Base-by-base conservation (phyloP, 2,797 vertebrate species). In the Cirrhinus molitorella region DNA sequence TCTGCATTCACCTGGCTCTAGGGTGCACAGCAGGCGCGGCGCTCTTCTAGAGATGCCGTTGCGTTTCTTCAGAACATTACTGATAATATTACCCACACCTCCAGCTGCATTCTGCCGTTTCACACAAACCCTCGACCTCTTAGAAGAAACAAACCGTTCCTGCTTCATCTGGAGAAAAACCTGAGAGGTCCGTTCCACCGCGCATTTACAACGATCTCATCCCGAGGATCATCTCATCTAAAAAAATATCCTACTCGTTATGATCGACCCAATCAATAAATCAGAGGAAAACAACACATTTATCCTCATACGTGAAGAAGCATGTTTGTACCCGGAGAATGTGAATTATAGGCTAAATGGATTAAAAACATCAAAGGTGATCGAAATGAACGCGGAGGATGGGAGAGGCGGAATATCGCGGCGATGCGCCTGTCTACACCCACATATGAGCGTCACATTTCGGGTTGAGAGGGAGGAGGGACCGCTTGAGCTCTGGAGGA, bases 21-120 rank as follows among this genome's bases (percentile, higher is more conserved):
- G 91, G 43, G 97, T 99, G 95, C 98, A 99, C 67, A 99, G 96
- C 89, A 99, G 94, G 84, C 97, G 95, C 17, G 98, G 98, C 5
- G 98, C 98, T 45, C 96, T 98, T 85, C 97, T 93, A 71, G 98
- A 96, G 80, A 99, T 99, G 89, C 97, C 96, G 94, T 95, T 98
- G 81, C 98, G 94, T 71, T 99, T 99, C 95, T 95, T 97, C 86
- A 99, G 95, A 81, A 99, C 97, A 88, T 95, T 98, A 93, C 97
- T 98, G 90, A 99, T 98, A 91, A 98, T 95, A 91, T 94, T 96
- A 45, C 97, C 96, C 88, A 99, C 97, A 53, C 97, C 96, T 89
- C 94, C 94, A 72, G 49, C 49, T 49, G 95, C 89, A n/a, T 90
- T 93, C 79, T 94, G 95, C 83, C 95, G 93, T 91, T 93, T 96